Base-by-base conservation (phyloP, 2,888 invertebrate genomes). In the Hyles lineata region DNA sequence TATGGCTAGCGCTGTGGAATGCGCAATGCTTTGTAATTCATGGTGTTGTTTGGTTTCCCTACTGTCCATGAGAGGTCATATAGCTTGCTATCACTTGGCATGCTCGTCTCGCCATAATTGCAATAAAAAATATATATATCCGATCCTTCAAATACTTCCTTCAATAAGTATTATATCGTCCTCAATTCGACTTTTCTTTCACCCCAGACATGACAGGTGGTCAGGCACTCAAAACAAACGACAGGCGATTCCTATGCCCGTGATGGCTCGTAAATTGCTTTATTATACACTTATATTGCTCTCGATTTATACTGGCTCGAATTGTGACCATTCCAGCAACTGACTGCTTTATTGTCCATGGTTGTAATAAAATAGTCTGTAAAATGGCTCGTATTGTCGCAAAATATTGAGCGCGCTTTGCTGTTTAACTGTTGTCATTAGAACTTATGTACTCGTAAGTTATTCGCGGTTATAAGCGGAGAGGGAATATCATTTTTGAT, bases 201-300 rank as follows among this genome's bases (percentile, higher is more conserved):
- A 43, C 43, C 43, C 43, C 43, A 43, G 43, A 43, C 17, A 55
- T n/a, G n/a, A n/a, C 55, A 55, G 55, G 55, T n/a, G 55, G 55
- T 55, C 17, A n/a, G n/a, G 8, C 55, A n/a, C 17, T 55, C 55
- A 55, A 55, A 43, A 32, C 17, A 55, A 43, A 61, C 17, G 19
- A 15, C 29, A 61, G 29, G 17, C 29, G 61, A 61, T 29, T 55
- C 55, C 32, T 29, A 23, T 15, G 15, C 25, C 4, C 7, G 8
- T 61, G 25, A 61, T 29, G 17, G 61, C 61, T 61, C 61, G 19
- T 61, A 61, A 61, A 61, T 29, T 61, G 19, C 61, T 61, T 61
- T 61, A 29, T 61, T 61, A 17, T 55, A 55, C 55, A n/a, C 19
- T 55, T n/a, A 17, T 55, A 55, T 55, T 55, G 55, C 55, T 15